A percentile compares a stretch with the other conserved stretches of the same genome.
phyloP scores from a whole-genome alignment of 1,140 invertebrate genomes.

The Papilio aristodemus region DNA sequence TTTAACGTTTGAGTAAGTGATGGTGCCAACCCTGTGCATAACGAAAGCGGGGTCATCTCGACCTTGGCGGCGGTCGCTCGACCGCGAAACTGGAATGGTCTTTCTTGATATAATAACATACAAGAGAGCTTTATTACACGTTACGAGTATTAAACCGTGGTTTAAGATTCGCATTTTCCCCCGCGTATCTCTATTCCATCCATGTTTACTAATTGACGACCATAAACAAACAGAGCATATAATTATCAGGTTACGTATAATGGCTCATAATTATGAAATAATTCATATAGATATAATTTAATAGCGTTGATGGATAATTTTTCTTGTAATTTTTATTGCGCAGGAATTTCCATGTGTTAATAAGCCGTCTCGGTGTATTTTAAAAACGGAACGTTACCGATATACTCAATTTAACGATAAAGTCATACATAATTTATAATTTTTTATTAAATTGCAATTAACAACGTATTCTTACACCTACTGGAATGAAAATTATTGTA shows the following conservation, averaged over 20 bases:
- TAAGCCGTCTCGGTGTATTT: constrained; percentile 38
- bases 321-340: constrained; percentile 40
- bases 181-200: constrained; percentile 3
- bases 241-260: constrained; percentile 33
- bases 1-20: background rate
- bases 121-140: constrained; percentile 25
- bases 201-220: constrained; percentile 11
- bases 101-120: constrained; percentile 27
- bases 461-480: constrained; percentile 25
- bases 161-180: constrained; percentile 11
- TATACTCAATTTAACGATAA: constrained; percentile 12
- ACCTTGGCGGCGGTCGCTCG: constrained; percentile 45
- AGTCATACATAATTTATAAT: constrained; percentile 26
- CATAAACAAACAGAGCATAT: constrained; percentile 29
- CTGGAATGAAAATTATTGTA: constrained; percentile 10
- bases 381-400: constrained; percentile 36
- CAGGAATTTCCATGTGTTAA: constrained; percentile 51
- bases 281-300: constrained; percentile 51
- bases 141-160: background rate
- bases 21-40: constrained; percentile 36
- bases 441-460: constrained; percentile 20
- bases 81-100: constrained; percentile 49
- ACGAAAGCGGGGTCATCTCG: constrained; percentile 53
- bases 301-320: constrained; percentile 43
- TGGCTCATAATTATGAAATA: constrained; percentile 46